A percentile compares a stretch with the other conserved stretches of the same genome.
These are phyloP conservation scores for Drosophila insularis DNA, from an alignment of 1,140 invertebrate species.

Conservation along the genomic window DNA sequence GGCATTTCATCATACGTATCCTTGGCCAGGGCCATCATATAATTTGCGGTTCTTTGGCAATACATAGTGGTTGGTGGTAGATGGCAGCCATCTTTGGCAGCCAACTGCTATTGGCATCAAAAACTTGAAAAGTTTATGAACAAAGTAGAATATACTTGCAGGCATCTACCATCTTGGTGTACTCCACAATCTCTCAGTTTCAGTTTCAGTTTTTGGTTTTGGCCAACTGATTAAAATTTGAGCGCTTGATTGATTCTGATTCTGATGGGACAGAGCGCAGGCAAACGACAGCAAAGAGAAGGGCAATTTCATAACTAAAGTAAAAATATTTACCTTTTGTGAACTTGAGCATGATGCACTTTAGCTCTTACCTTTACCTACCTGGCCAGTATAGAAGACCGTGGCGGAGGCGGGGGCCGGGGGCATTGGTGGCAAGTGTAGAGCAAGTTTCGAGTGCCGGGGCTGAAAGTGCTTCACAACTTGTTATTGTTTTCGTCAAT, in stretches of 20 bases:
- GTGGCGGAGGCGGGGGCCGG: background rate
- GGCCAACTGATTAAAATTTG: constrained; percentile 74
- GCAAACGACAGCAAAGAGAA: constrained; percentile 39
- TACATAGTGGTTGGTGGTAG: constrained; percentile 49
- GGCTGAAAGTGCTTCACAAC: constrained; percentile 32
- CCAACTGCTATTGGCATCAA: constrained; percentile 52
- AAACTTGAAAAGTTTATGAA: constrained; percentile 66
- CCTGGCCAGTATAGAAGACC: constrained; percentile 3
- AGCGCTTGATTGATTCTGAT: constrained; percentile 75
- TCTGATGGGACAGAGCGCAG: constrained; percentile 22
- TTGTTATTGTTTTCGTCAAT: constrained; percentile 69
- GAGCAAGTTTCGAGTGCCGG: constrained; percentile 32
- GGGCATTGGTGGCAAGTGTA: background rate
- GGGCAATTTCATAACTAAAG: constrained; percentile 72
- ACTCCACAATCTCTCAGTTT: background rate
- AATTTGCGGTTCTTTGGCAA: constrained; percentile 56
- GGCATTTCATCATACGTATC: constrained; percentile 22
- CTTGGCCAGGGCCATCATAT: constrained; percentile 47
- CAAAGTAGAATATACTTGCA: constrained; percentile 46
- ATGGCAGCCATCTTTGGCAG: constrained; percentile 25
- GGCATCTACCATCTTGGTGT: background rate
- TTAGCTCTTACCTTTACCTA: constrained; percentile 12
- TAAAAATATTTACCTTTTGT: constrained; percentile 76
- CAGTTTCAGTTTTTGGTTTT: constrained; percentile 3
- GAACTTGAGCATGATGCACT: constrained; percentile 60